Conservation (phyloP, 2,797 vertebrate genomes). For the Tokudaia muenninki region DNA sequence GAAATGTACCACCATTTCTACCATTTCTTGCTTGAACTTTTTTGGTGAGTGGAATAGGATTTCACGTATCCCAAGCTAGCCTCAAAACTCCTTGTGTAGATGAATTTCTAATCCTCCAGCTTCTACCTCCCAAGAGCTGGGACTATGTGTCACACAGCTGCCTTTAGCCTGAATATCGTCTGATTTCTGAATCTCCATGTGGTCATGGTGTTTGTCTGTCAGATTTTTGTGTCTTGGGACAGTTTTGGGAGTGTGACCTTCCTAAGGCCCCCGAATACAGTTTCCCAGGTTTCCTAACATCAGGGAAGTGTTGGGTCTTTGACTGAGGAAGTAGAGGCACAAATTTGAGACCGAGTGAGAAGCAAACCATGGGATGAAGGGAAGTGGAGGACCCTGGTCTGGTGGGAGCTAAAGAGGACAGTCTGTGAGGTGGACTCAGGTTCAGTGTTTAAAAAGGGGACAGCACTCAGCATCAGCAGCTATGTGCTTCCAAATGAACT, state of each 20-base stretch:
- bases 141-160: not conserved
- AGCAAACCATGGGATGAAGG: not conserved
- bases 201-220: not conserved
- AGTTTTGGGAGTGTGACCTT: not conserved
- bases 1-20: not conserved
- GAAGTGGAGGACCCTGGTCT: not conserved
- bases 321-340: not conserved
- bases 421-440: too few species aligned
- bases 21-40: not conserved
- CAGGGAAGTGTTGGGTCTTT: not conserved
- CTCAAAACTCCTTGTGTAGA: not conserved
- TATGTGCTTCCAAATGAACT: not conserved
- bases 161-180: not conserved
- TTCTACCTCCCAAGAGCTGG: not conserved
- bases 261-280: not conserved
- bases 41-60: not conserved
- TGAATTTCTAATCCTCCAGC: not conserved
- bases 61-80: not conserved
- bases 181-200: constrained; percentile 42
- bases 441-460: not conserved
- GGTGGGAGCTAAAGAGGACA: not conserved
- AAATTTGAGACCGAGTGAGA: not conserved
- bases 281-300: constrained; percentile 14
- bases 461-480: not conserved
- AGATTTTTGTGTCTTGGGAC: not conserved